Conservation (phyloP, 2,888 invertebrate species). For the Cantharis flavilabris region DNA sequence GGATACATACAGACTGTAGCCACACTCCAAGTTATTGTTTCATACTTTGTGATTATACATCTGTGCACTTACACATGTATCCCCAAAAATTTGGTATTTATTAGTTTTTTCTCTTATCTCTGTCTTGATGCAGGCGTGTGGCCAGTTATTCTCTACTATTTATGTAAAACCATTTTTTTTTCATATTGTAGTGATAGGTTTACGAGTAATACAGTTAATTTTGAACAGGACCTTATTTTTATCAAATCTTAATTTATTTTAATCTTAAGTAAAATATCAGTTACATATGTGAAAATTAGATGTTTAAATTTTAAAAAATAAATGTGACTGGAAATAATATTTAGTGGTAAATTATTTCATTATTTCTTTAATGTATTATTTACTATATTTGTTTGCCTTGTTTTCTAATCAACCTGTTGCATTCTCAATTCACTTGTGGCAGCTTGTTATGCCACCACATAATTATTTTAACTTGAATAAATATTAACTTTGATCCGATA, state of each 20-base stretch:
- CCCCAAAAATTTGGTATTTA: constrained; percentile 33
- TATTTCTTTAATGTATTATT: not conserved
- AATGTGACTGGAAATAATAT: constrained; percentile 50
- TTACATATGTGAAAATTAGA: constrained; percentile 52
- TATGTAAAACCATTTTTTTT: constrained; percentile 27
- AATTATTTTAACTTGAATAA: not conserved
- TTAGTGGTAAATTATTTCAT: not conserved
- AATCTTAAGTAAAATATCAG: constrained; percentile 46
- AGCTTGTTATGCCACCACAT: not conserved
- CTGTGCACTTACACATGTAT: constrained; percentile 50
- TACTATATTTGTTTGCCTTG: not conserved
- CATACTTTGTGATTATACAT: constrained; percentile 54
- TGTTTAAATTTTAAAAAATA: constrained; percentile 54
- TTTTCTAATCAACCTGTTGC: not conserved
- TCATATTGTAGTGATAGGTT: constrained; percentile 25
- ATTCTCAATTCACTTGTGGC: not conserved
- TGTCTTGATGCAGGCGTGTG: constrained; percentile 26
- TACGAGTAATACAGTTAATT: constrained; percentile 19
- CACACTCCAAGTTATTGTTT: constrained; percentile 42
- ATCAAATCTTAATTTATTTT: constrained; percentile 33
- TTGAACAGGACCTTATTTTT: constrained; percentile 36
- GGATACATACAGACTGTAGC: constrained; percentile 35
- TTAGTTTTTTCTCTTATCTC: constrained; percentile 16
- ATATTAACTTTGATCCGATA: not conserved
- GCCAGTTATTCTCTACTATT: constrained; percentile 32